These are phyloP conservation scores for Cynaeus angustus DNA, from an alignment of 2,888 invertebrate genomes.

Conservation along the genomic window DNA sequence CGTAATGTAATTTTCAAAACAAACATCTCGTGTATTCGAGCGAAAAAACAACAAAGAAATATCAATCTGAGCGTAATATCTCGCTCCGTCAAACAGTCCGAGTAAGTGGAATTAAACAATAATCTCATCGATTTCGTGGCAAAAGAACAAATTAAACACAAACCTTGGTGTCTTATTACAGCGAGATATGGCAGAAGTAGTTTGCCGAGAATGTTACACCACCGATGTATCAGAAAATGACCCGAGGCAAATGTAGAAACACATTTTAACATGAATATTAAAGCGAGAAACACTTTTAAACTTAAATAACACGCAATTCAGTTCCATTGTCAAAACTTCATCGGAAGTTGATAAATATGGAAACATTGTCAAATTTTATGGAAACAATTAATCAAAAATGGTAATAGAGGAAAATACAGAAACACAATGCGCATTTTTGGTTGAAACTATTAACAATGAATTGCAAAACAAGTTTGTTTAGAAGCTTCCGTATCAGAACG, in stretches of 20 bases:
- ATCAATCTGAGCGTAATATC: constrained; percentile 33
- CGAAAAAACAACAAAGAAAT: constrained; percentile 34
- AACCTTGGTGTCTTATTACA: too few relatives aligned
- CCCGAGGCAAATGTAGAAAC: too few relatives aligned
- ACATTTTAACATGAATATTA: too few relatives aligned
- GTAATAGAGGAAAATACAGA: too few relatives aligned
- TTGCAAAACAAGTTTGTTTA: neutral
- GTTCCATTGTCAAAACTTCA: neutral
- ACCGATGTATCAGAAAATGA: too few relatives aligned
- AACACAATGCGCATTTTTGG: neutral
- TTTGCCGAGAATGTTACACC: too few relatives aligned
- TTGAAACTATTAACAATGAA: neutral
- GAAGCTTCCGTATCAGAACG: constrained; percentile 1
- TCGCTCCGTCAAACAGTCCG: constrained; percentile 28
- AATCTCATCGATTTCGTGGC: neutral
- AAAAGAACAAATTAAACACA: too few relatives aligned
- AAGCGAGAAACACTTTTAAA: too few relatives aligned
- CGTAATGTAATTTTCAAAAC: constrained; percentile 22
- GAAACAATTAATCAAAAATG: neutral
- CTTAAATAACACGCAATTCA: neutral
- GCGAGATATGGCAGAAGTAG: too few relatives aligned
- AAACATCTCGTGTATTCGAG: constrained; percentile 20
- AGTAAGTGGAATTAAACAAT: constrained; percentile 21
- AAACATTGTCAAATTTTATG: neutral
- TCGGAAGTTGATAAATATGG: neutral